A percentile compares a stretch with the other conserved stretches of the same genome.
These are phyloP conservation scores for Gymnarchus niloticus DNA, from an alignment of 2,113 vertebrate species.

Conservation along the genomic window DNA sequence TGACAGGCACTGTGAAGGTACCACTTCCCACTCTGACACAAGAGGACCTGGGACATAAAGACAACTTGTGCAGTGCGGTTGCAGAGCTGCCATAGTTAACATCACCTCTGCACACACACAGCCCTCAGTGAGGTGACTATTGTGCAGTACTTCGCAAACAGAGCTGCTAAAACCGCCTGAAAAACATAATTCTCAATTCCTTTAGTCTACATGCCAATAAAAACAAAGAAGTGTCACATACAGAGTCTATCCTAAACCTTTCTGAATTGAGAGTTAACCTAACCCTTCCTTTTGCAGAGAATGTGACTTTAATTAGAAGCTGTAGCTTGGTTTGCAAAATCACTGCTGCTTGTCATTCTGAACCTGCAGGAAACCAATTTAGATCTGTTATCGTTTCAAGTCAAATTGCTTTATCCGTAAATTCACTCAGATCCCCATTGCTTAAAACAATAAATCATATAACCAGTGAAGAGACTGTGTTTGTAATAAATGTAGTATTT, in stretches of 20 bases:
- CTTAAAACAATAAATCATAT: not conserved
- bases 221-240: not conserved
- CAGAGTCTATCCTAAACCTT: not conserved
- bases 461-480: not conserved
- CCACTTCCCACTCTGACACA: not conserved
- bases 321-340: not conserved
- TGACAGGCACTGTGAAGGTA: not conserved
- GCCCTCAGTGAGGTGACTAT: not conserved
- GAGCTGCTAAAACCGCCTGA: not conserved
- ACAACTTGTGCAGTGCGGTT: not conserved
- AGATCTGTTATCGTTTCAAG: not conserved
- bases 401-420: not conserved
- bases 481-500: not conserved
- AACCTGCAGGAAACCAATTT: slow-evolving; percentile 4
- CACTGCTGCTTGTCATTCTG: not conserved
- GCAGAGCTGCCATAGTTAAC: not conserved
- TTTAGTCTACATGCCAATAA: not conserved
- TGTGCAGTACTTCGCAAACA: not conserved
- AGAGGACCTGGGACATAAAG: not conserved
- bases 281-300: not conserved
- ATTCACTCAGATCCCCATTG: not conserved
- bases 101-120: not conserved
- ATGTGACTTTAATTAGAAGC: not conserved
- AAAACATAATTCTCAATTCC: not conserved
- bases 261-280: not conserved